Conservation (phyloP, 2,113 vertebrate genomes). For the Urocynchramus pylzowi region DNA sequence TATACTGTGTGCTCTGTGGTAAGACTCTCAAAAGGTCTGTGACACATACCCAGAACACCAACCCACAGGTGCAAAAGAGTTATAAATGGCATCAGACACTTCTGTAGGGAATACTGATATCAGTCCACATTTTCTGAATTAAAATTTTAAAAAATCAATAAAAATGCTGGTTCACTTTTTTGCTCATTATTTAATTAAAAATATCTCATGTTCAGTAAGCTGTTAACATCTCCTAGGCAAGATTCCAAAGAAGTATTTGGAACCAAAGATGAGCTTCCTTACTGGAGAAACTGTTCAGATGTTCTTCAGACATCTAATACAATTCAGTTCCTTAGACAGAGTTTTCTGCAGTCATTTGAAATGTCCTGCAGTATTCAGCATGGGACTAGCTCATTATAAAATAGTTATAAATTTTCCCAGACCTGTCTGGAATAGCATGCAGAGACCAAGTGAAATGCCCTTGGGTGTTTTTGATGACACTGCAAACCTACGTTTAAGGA, state of each 20-base stretch:
- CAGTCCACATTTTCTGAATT: neutral
- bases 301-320: neutral
- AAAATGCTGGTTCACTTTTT: neutral
- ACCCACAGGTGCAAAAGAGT: neutral
- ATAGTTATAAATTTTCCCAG: neutral
- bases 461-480: neutral
- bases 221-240: neutral
- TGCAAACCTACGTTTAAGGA: neutral
- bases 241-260: neutral
- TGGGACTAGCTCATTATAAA: neutral
- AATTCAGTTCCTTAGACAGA: neutral
- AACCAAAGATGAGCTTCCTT: neutral
- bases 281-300: neutral
- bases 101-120: neutral
- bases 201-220: neutral
- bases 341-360: neutral
- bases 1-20: neutral
- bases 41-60: neutral
- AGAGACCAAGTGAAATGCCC: neutral
- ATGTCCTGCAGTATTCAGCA: neutral
- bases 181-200: neutral
- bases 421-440: neutral
- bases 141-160: neutral
- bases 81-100: neutral
- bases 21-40: neutral